Conservation (phyloP, 2,113 vertebrate species). For the Alethe castanea region DNA sequence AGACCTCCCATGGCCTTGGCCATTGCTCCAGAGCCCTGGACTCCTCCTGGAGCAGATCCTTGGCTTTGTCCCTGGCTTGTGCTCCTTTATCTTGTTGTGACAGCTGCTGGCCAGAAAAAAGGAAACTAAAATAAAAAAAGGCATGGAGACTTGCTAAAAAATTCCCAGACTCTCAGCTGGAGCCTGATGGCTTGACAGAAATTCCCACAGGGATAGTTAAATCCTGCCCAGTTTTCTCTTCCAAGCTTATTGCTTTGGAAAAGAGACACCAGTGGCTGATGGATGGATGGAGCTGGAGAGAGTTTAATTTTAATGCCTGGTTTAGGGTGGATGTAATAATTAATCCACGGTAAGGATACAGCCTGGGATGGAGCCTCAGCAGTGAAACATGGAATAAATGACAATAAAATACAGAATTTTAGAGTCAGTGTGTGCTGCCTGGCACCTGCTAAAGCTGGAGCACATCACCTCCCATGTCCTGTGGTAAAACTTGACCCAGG, state of each 20-base stretch:
- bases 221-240: neutral
- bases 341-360: neutral
- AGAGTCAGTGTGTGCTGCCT: neutral
- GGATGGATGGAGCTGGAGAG: neutral
- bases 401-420: neutral
- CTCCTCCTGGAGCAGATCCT: neutral
- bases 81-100: neutral
- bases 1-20: neutral
- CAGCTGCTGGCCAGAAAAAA: neutral
- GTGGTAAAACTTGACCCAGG: neutral
- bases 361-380: neutral
- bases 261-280: neutral
- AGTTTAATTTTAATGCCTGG: neutral
- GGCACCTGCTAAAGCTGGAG: neutral
- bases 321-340: neutral
- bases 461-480: neutral
- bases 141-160: neutral
- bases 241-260: neutral
- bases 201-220: neutral
- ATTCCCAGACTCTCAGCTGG: neutral
- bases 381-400: neutral
- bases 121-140: neutral
- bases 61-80: neutral
- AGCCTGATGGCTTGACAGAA: neutral
- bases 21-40: neutral